Conservation (phyloP, 2,888 invertebrate species). For the Pedicia rivosa region DNA sequence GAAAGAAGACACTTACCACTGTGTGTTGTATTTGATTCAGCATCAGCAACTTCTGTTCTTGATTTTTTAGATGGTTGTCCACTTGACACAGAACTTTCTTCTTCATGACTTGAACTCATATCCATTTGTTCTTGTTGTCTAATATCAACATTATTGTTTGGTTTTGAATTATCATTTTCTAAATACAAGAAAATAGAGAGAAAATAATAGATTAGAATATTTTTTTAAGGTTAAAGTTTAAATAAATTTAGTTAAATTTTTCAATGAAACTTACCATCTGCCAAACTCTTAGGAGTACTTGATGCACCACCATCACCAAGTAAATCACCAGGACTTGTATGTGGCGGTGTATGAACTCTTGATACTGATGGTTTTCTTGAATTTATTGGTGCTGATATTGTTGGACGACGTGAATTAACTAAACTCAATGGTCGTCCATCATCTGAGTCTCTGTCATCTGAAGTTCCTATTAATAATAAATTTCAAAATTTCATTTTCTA, state of each 20-base stretch:
- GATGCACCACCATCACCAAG: slow-evolving; percentile 74
- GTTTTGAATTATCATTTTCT: slow-evolving; percentile 40
- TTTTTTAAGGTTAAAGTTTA: not conserved
- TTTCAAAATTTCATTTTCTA: not conserved
- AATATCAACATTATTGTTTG: slow-evolving; percentile 35
- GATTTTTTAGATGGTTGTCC: slow-evolving; percentile 40
- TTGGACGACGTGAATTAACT: slow-evolving; percentile 46
- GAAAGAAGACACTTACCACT: slow-evolving; percentile 50
- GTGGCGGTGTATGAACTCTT: slow-evolving; percentile 58
- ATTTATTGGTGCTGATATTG: slow-evolving; percentile 54
- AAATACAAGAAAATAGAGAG: slow-evolving; percentile 7
- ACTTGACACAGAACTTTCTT: slow-evolving; percentile 26
- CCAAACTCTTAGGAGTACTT: slow-evolving; percentile 56
- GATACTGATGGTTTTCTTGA: slow-evolving; percentile 30
- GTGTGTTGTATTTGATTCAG: slow-evolving; percentile 80
- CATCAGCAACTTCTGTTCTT: slow-evolving; percentile 69
- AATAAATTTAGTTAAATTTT: not conserved
- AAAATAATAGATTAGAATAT: too few relatives aligned
- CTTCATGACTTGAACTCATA: slow-evolving; percentile 43
- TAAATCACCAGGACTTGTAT: slow-evolving; percentile 52
- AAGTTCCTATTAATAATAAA: slow-evolving; percentile 31
- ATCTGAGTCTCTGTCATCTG: slow-evolving; percentile 57
- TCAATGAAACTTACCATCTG: slow-evolving; percentile 34
- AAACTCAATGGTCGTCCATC: slow-evolving; percentile 59
- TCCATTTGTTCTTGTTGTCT: slow-evolving; percentile 46